Evolutionary conservation across 2,888 invertebrate genomes (phyloP).

Genomic region (Margaritifera margaritifera): DNA sequence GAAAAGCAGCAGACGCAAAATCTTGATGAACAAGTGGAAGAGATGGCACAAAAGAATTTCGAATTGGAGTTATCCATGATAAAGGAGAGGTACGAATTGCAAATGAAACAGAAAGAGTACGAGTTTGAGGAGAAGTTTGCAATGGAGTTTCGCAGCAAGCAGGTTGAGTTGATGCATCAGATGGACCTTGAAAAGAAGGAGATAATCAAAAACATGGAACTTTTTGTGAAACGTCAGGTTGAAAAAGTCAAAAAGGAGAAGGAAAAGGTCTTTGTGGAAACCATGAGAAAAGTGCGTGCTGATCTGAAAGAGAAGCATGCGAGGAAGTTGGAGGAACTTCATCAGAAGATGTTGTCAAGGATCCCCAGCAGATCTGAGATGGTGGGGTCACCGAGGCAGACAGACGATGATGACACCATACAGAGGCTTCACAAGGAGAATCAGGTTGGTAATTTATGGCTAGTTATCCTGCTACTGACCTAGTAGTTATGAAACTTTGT

Average conservation of each 20-base stretch:
- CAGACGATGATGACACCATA: conserved; percentile 24
- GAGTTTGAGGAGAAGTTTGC: conserved; percentile 58
- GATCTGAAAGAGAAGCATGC: conserved; percentile 42
- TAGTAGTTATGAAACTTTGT: not conserved
- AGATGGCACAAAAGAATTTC: not conserved
- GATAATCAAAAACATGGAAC: conserved; percentile 46
- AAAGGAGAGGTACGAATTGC: conserved; percentile 35
- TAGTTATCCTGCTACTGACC: not conserved
- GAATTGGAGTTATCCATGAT: conserved; percentile 3
- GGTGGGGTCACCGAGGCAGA: not conserved
- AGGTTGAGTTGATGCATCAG: conserved; percentile 45
- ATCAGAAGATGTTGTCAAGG: conserved; percentile 6
- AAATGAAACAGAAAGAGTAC: conserved; percentile 48
- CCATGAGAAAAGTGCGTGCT: conserved; percentile 56
- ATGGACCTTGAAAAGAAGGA: conserved; percentile 46
- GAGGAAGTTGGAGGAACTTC: conserved; percentile 24
- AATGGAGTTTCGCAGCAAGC: conserved; percentile 42
- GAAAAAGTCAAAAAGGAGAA: conserved; percentile 52
- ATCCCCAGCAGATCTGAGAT: conserved; percentile 4
- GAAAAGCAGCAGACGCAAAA: not conserved
- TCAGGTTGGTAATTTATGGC: conserved; percentile 39
- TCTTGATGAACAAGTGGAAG: not conserved
- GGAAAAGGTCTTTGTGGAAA: conserved; percentile 61
- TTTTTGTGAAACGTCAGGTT: conserved; percentile 45
- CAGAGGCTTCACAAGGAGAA: conserved; percentile 52